These are phyloP conservation scores for Lamprotornis superbus DNA, from an alignment of 2,113 vertebrate genomes.

Conservation along the genomic window DNA sequence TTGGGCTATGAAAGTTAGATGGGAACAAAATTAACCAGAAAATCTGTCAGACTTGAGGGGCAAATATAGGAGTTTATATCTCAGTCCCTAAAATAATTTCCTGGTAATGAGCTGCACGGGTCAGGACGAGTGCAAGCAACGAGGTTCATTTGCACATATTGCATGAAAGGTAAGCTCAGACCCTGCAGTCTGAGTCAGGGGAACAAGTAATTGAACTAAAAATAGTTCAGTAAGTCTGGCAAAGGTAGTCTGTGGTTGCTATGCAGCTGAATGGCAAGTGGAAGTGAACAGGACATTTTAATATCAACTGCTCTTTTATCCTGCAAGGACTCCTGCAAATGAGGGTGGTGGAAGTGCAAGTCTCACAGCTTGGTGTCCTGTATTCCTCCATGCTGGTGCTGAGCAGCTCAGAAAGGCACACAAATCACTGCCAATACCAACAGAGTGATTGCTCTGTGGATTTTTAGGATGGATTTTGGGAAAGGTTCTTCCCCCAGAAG, in stretches of 20 bases:
- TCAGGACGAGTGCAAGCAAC: neutral
- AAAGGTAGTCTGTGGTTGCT: constrained; percentile 26
- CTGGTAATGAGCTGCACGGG: neutral
- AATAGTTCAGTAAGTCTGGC: constrained; percentile 31
- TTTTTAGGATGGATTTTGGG: accelerated
- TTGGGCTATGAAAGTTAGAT: neutral
- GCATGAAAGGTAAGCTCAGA: constrained; percentile 19
- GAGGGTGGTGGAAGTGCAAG: neutral
- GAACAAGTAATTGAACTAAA: constrained; percentile 49
- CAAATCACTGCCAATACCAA: neutral
- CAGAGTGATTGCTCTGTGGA: neutral
- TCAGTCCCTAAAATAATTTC: neutral
- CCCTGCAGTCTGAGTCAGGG: constrained; percentile 24
- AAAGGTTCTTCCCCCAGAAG: neutral
- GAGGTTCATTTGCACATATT: constrained; percentile 2
- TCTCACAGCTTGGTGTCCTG: neutral
- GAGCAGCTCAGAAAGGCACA: neutral
- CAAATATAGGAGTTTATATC: neutral
- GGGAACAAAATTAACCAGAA: neutral
- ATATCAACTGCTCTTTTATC: neutral
- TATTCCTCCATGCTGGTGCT: neutral
- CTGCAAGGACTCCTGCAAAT: neutral
- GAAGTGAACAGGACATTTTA: constrained; percentile 10
- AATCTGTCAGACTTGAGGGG: neutral
- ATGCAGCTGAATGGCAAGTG: constrained; percentile 36